Evolutionary conservation across 2,113 vertebrate genomes (phyloP).

Genomic region (Rissa tridactyla): DNA sequence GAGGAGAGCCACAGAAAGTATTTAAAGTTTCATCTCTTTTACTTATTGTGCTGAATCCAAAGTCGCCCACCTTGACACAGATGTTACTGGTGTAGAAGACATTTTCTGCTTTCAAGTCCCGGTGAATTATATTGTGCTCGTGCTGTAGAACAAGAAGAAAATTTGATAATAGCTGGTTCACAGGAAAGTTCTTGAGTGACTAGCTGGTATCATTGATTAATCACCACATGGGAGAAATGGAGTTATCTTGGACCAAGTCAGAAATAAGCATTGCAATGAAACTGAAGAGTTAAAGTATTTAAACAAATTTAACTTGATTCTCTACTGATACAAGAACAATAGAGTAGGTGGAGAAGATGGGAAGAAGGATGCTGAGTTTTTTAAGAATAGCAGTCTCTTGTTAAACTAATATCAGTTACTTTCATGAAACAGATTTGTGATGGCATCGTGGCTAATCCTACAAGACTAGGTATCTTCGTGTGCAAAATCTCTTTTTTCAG

Average conservation of each 20-base stretch:
- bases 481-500: neutral
- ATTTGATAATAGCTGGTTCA: neutral
- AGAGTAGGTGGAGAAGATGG: too few relatives aligned
- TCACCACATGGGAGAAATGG: neutral
- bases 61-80: constrained; percentile 90
- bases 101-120: constrained; percentile 92
- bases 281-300: neutral
- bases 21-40: constrained; percentile 84
- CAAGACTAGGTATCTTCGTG: neutral
- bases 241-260: neutral
- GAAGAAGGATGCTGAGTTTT: neutral
- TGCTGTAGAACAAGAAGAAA: constrained; percentile 76
- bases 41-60: constrained; percentile 91
- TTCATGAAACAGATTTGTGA: neutral
- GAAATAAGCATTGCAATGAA: neutral
- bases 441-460: neutral
- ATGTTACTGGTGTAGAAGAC: constrained; percentile 87
- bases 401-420: neutral
- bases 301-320: neutral
- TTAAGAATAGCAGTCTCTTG: neutral
- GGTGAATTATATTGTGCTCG: constrained; percentile 88
- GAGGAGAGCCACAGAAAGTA: constrained; percentile 92
- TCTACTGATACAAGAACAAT: neutral
- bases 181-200: neutral
- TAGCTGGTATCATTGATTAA: neutral